phyloP scores from a whole-genome alignment of 2,888 invertebrate species.

The Rosalia funebris region DNA sequence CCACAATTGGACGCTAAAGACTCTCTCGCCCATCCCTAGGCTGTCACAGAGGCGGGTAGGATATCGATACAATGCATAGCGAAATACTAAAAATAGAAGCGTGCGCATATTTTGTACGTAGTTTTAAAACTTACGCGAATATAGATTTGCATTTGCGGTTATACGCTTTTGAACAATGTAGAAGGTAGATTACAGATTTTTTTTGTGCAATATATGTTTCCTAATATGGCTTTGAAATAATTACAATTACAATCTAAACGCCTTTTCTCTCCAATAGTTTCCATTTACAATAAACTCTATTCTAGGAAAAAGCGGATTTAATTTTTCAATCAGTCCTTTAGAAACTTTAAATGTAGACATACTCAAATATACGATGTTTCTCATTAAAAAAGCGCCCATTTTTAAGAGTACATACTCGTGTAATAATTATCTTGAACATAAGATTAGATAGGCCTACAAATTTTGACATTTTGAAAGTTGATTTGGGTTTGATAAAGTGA shows the following conservation, averaged over 20 bases:
- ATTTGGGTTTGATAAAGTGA: no score
- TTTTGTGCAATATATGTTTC: conserved; percentile 4
- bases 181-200: not conserved
- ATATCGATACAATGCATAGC: conserved; percentile 13
- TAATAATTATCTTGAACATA: no score
- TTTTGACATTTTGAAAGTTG: no score
- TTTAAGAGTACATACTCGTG: no score
- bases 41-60: conserved; percentile 7
- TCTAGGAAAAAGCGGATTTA: not conserved
- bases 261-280: not conserved
- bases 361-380: no score
- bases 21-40: conserved; percentile 15
- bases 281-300: not conserved
- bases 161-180: not conserved
- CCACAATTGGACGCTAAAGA: conserved; percentile 10
- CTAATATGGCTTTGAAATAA: conserved; percentile 3
- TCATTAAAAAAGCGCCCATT: no score
- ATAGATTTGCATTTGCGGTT: conserved; percentile 16
- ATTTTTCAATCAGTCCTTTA: not conserved
- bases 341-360: not conserved
- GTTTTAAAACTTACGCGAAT: conserved; percentile 13
- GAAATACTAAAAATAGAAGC: conserved; percentile 22
- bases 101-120: conserved; percentile 12
- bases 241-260: not conserved
- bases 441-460: no score